These are phyloP conservation scores for Nephrocerus scutellatus DNA, from an alignment of 2,888 invertebrate species.

Conservation along the genomic window DNA sequence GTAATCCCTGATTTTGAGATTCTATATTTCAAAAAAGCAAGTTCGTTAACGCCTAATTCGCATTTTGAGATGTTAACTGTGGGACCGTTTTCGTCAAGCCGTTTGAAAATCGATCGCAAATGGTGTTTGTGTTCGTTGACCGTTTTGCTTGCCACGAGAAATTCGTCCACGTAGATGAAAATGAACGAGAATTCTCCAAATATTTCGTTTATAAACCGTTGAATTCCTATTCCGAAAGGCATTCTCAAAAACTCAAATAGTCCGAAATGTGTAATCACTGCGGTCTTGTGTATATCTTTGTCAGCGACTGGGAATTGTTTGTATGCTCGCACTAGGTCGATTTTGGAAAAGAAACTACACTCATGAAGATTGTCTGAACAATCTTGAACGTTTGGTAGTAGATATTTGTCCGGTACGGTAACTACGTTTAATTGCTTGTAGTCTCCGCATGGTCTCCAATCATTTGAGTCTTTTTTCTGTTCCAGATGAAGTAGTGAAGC, in stretches of 20 bases:
- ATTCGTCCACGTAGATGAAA: conserved; percentile 28
- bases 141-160: conserved; percentile 22
- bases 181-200: conserved; percentile 22
- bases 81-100: too few relatives aligned
- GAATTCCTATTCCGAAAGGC: conserved; percentile 36
- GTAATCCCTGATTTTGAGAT: too few relatives aligned
- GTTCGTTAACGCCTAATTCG: too few relatives aligned
- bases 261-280: conserved; percentile 36
- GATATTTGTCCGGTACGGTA: conserved; percentile 10
- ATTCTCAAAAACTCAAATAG: conserved; percentile 33
- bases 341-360: conserved; percentile 20
- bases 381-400: conserved; percentile 9
- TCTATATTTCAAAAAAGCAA: too few relatives aligned
- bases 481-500: conserved; percentile 29
- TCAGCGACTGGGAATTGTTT: conserved; percentile 35
- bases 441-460: too few relatives aligned
- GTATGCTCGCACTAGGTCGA: conserved; percentile 31
- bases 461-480: conserved; percentile 18
- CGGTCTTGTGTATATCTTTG: conserved; percentile 36
- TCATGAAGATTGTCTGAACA: conserved; percentile 8
- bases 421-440: conserved; percentile 9
- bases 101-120: too few relatives aligned
- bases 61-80: too few relatives aligned
- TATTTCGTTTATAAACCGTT: conserved; percentile 27
- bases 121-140: too few relatives aligned